These are phyloP conservation scores for Leucophenga varia DNA, from an alignment of 1,140 invertebrate species.

Conservation along the genomic window DNA sequence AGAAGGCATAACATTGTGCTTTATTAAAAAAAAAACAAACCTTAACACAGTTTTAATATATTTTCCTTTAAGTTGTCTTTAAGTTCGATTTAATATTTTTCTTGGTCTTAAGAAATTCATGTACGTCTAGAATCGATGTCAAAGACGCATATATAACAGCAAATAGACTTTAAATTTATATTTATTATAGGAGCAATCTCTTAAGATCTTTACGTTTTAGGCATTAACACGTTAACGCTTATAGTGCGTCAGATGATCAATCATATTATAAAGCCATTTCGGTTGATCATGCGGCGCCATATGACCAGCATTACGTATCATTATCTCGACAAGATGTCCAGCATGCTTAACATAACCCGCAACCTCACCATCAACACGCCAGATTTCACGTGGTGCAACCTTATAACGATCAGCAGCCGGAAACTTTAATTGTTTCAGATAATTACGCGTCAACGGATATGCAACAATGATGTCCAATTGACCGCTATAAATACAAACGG, in stretches of 20 bases:
- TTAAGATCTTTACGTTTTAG: too few relatives aligned
- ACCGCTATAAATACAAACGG: slow-evolving; percentile 76
- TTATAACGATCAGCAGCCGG: slow-evolving; percentile 66
- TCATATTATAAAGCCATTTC: slow-evolving; percentile 73
- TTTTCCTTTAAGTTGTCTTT: too few relatives aligned
- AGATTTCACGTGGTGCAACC: slow-evolving; percentile 65
- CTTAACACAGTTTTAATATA: too few relatives aligned
- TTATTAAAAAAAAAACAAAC: too few relatives aligned
- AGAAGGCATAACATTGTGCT: too few relatives aligned
- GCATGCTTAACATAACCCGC: slow-evolving; percentile 77
- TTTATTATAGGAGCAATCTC: too few relatives aligned
- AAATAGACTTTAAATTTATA: too few relatives aligned
- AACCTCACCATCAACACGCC: slow-evolving; percentile 69
- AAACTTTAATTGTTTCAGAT: slow-evolving; percentile 70
- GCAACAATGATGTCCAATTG: slow-evolving; percentile 84
- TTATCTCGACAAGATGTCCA: slow-evolving; percentile 74
- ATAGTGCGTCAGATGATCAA: slow-evolving; percentile 72
- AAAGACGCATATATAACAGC: too few relatives aligned
- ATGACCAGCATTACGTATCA: slow-evolving; percentile 80
- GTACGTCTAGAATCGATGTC: too few relatives aligned
- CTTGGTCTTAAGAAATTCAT: too few relatives aligned
- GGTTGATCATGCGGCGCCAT: slow-evolving; percentile 84
- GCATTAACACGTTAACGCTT: too few relatives aligned
- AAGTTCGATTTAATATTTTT: too few relatives aligned
- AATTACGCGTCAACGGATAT: slow-evolving; percentile 75